Evolutionary conservation across 2,113 vertebrate species (phyloP).

Genomic region (Oenanthe melanoleuca): DNA sequence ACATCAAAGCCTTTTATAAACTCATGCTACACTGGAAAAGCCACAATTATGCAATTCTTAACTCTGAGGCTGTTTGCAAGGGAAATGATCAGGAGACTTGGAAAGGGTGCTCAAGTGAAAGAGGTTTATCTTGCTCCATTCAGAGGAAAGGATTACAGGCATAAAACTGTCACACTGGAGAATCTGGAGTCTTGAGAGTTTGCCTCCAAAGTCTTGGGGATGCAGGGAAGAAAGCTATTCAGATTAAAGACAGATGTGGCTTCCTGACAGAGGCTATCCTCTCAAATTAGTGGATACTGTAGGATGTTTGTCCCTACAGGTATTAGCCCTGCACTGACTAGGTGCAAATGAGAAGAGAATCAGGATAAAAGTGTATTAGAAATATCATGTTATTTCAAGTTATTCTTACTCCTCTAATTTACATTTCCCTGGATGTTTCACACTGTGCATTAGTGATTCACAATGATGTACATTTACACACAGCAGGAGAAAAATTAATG

Average conservation of each 20-base stretch:
- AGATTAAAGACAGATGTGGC: background rate
- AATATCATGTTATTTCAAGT: background rate
- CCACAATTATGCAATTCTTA: background rate
- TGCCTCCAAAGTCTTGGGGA: background rate
- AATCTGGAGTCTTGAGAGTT: background rate
- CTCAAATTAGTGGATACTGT: background rate
- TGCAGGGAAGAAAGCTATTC: background rate
- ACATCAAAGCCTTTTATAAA: conserved; percentile 20
- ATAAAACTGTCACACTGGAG: conserved; percentile 5
- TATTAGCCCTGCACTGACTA: background rate
- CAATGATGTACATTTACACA: background rate
- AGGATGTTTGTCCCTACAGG: background rate
- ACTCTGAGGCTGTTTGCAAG: background rate
- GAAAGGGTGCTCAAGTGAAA: background rate
- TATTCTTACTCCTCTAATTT: background rate
- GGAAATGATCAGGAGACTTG: background rate
- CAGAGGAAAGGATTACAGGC: conserved; percentile 14
- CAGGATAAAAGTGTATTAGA: background rate
- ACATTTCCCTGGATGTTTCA: background rate
- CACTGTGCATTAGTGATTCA: conserved; percentile 22
- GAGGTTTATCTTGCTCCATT: background rate
- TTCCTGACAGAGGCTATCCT: background rate
- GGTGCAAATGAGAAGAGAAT: background rate
- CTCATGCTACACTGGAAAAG: background rate
- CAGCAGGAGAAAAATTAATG: conserved; percentile 32